A percentile compares a stretch with the other conserved stretches of the same genome.
Conservation (phyloP, 1,140 invertebrate species). For the Galleria mellonella region DNA sequence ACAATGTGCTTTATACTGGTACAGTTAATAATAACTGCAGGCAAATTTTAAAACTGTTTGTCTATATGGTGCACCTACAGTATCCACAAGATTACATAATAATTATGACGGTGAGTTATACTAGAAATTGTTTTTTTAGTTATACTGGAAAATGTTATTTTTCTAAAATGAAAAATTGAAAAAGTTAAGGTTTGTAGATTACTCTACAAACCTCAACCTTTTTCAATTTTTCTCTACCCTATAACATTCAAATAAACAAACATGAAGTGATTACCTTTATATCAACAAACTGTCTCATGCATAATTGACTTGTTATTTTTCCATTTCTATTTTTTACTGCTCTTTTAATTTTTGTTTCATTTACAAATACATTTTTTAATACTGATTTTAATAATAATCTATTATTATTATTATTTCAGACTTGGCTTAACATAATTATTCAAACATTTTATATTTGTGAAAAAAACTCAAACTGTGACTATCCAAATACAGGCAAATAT, state of each 20-base stretch:
- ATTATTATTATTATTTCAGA: slow-evolving; percentile 9
- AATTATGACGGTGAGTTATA: slow-evolving; percentile 41
- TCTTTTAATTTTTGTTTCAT: too few relatives aligned
- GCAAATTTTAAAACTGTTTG: slow-evolving; percentile 50
- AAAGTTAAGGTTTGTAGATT: too few relatives aligned
- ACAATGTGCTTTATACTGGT: slow-evolving; percentile 36
- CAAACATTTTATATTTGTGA: slow-evolving; percentile 43
- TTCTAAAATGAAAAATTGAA: too few relatives aligned
- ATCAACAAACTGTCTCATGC: too few relatives aligned
- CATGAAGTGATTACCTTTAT: too few relatives aligned
- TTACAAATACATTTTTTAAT: slow-evolving; percentile 1
- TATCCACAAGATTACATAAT: slow-evolving; percentile 47
- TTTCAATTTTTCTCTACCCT: too few relatives aligned
- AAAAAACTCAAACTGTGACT: slow-evolving; percentile 32
- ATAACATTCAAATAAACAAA: too few relatives aligned
- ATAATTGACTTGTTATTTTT: too few relatives aligned
- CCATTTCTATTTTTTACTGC: too few relatives aligned
- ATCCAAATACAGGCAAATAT: slow-evolving; percentile 42
- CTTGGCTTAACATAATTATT: slow-evolving; percentile 40
- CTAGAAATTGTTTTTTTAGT: too few relatives aligned
- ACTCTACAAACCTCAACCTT: too few relatives aligned
- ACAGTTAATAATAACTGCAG: slow-evolving; percentile 34
- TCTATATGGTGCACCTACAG: slow-evolving; percentile 42
- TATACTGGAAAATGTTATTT: too few relatives aligned
- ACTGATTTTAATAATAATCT: background rate